phyloP scores from a whole-genome alignment of 2,888 invertebrate species.

The Perdita meconis region DNA sequence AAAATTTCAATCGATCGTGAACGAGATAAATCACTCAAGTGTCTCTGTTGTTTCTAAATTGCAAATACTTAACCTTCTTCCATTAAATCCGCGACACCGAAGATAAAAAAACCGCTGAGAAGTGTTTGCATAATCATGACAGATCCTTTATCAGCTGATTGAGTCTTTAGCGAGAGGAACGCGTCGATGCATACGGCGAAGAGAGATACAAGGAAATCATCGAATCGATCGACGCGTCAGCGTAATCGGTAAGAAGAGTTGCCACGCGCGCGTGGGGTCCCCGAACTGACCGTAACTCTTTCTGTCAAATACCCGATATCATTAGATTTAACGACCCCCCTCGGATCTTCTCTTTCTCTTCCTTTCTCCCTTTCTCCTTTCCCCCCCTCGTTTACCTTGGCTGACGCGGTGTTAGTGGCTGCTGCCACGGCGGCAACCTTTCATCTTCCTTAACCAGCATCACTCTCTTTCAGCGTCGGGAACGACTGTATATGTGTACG shows the following conservation, averaged over 20 bases:
- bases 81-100: no score
- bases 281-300: constrained; percentile 60
- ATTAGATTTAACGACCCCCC: constrained; percentile 81
- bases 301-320: constrained; percentile 82
- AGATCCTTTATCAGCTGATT: no score
- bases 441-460: constrained; percentile 80
- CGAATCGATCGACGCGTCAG: not conserved
- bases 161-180: not conserved
- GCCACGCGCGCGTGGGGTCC: constrained; percentile 75
- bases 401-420: constrained; percentile 80
- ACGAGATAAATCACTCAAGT: no score
- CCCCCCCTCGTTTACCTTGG: constrained; percentile 43
- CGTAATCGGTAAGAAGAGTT: not conserved
- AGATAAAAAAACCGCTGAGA: no score
- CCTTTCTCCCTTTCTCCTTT: constrained; percentile 30
- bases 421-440: constrained; percentile 80
- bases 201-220: not conserved
- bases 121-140: no score
- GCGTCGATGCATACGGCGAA: not conserved
- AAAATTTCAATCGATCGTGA: no score
- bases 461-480: constrained; percentile 57
- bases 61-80: no score
- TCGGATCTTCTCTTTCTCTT: constrained; percentile 42
- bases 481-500: constrained; percentile 50
- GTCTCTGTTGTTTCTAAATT: no score